Conservation (phyloP, 2,797 vertebrate genomes). For the Linurgus olivaceus region DNA sequence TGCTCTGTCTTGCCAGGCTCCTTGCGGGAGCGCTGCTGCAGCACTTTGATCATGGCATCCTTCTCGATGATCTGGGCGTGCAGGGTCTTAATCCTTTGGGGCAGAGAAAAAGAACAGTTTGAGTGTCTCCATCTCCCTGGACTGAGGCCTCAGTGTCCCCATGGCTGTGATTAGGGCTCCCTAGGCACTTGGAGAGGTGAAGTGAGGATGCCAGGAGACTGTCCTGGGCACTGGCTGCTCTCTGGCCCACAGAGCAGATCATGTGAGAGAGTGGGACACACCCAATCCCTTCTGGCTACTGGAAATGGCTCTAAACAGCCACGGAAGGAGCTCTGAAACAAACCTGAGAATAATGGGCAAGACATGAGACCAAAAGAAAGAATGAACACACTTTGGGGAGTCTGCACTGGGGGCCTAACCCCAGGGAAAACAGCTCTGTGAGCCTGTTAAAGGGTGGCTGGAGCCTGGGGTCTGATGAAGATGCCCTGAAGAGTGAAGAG, state of each 20-base stretch:
- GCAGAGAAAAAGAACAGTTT: neutral
- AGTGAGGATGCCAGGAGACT: neutral
- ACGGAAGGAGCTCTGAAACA: neutral
- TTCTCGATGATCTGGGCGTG: slow-evolving; percentile 99
- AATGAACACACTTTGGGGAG: neutral
- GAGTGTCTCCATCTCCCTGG: neutral
- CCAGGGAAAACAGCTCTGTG: neutral
- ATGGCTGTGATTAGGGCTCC: neutral
- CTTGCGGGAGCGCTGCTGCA: slow-evolving; percentile 95
- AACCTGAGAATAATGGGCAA: neutral
- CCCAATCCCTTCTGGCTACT: neutral
- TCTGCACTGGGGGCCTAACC: neutral
- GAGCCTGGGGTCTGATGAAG: neutral
- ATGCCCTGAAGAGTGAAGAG: neutral
- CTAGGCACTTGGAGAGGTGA: neutral
- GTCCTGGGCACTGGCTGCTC: neutral
- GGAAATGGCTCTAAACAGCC: neutral
- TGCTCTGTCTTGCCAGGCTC: slow-evolving; percentile 89
- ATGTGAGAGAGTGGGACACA: neutral
- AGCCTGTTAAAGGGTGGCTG: neutral
- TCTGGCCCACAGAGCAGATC: neutral
- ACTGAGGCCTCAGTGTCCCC: neutral
- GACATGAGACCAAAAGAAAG: neutral
- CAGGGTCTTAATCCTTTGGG: slow-evolving; percentile 92
- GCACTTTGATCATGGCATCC: slow-evolving; percentile 98